Base-by-base conservation (phyloP, 2,113 vertebrate species). In the Equus quagga region DNA sequence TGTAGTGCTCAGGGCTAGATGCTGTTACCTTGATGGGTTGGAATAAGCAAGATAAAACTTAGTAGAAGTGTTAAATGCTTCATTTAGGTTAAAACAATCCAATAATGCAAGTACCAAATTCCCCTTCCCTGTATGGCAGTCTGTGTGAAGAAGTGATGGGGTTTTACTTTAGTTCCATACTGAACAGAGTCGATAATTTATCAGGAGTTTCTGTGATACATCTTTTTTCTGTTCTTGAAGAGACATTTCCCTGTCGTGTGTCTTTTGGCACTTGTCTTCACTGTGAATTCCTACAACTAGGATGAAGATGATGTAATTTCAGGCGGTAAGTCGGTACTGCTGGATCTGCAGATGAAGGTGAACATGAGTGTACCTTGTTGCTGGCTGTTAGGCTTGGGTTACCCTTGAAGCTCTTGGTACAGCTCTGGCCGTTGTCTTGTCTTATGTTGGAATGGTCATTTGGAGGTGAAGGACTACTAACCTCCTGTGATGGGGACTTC, bases 31-130 rank as follows among this genome's bases (percentile, higher is more conserved):
- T 62, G 31, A 62, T 80, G 49, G 31, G 31, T 58, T 21, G 36
- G 9, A 86, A 67, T 21, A 91, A 41, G 60, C 58, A 89, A 91
- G 60, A 64, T 85, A 51, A 89, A 95, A 91, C 56, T 73, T 69
- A 93, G 87, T 64, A 78, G 58, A 91, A 87, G 51, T 4, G 11
- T 58, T 58, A 64, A 58, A 18, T 72, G 67, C 60, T 82, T 94
- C 60, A 60, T 85, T 96, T 78, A 89, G 67, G 87, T 85, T 62
- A 64, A 75, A 69, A 76, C 60, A 56, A 21, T 83, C 60, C 15
- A 36, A 6, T 65, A 79, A 65, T n/a, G 18, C 36, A 60, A 65
- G 33, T 18, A 19, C 62, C 33, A 6, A 65, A 46, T 83, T 88
- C 8, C 36, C 21, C 8, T 83, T 26, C 56, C 8, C 81, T 62